Base-by-base conservation (phyloP, 2,888 invertebrate genomes). In the Nowickia ferox region DNA sequence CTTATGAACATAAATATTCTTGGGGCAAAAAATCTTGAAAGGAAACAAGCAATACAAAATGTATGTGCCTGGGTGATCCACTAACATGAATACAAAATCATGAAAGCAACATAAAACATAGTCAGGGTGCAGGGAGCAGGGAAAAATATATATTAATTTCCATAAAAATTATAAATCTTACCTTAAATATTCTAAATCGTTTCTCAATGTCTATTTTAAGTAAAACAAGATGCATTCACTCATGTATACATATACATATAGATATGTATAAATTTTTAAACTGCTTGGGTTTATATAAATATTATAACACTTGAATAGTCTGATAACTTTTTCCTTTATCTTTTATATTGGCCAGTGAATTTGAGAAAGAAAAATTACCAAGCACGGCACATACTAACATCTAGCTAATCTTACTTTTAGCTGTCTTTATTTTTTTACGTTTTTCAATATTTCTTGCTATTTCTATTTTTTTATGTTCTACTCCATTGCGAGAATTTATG, bases 21-120 rank as follows among this genome's bases (percentile, higher is more conserved):
- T 44, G n/a, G 9, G 42, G 9, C 13, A 22, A 59, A 44, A 15
- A 59, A 42, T 44, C 68, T 53, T 61, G n/a, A 61, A 44, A 44
- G 17, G 68, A 68, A 11, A 48, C 48, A 48, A 72, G n/a, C 38
- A 17, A 74, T 13, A 19, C 38, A 61, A 59, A 74, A 42, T 51
- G 40, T 57, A 72, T 74, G 53, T 86, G 85, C 79, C 83, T 80
- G 79, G 79, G 61, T 80, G 86, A 80, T 83, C 83, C 72, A 86
- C 79, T 86, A 77, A 86, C 83, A 83, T 86, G 76, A 83, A 76
- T 86, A 75, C 1, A 69, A 75, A 69, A 53, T 42, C 40, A 11
- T 9, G 19, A 51, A n/a, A 40, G 44, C 46, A 42, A 51, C 19
- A 42, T 5, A 40, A 63, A 17, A n/a, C 40, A 2, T n/a, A n/a